Conservation (phyloP, 2,113 vertebrate species). For the Pachycephala philippinensis region DNA sequence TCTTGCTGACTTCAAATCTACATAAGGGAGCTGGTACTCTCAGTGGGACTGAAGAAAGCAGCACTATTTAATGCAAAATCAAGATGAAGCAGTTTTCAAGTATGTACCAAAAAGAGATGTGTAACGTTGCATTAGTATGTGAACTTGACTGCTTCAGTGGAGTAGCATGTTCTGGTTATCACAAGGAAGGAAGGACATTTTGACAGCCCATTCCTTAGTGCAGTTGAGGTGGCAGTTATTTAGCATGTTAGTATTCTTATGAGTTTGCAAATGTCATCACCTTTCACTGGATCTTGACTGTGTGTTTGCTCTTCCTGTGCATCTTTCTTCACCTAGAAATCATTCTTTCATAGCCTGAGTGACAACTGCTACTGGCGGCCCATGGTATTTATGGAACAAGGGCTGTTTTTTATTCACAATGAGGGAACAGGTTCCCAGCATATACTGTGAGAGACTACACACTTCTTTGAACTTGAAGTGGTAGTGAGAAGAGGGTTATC, state of each 20-base stretch:
- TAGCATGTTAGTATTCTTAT: neutral
- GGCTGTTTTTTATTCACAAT: neutral
- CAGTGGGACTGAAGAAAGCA: neutral
- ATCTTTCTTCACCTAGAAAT: neutral
- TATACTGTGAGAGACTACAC: neutral
- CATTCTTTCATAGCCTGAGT: neutral
- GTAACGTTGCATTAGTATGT: neutral
- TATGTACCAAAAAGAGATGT: neutral
- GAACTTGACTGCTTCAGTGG: neutral
- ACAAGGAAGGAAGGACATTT: neutral
- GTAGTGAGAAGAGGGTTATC: neutral
- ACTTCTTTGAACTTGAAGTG: neutral
- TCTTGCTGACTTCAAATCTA: neutral
- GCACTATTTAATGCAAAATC: neutral
- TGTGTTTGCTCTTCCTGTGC: neutral
- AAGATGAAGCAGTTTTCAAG: neutral
- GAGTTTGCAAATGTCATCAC: neutral
- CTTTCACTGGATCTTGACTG: neutral
- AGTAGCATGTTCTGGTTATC: neutral
- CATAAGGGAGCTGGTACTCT: neutral
- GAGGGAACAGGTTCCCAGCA: neutral
- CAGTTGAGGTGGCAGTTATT: neutral
- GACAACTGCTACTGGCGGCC: neutral
- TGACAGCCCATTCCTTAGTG: neutral
- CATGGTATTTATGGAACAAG: neutral